Conservation (phyloP, 2,888 invertebrate species). For the Merodon equestris region DNA sequence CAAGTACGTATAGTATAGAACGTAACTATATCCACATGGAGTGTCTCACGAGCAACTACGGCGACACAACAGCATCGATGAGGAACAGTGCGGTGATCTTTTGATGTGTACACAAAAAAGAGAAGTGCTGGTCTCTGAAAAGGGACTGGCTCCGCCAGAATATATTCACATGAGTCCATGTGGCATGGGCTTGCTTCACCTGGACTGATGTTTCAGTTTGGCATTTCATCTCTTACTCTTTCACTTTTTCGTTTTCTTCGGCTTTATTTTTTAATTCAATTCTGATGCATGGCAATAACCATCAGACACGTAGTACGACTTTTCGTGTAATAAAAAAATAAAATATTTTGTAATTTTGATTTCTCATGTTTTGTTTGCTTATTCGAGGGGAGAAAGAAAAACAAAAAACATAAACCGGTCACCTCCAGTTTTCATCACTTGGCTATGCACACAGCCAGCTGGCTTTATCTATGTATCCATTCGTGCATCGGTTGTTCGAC, state of each 20-base stretch:
- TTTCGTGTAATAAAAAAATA: not conserved
- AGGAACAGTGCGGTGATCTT: slow-evolving; percentile 29
- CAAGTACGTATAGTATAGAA: no score
- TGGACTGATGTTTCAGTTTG: no score
- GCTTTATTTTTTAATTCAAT: no score
- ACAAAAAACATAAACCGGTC: slow-evolving; percentile 33
- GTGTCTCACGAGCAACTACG: not conserved
- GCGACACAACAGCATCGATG: no score
- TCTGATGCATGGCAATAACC: no score
- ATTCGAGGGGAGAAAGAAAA: slow-evolving; percentile 3
- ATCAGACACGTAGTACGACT: slow-evolving; percentile 38
- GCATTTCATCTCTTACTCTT: no score
- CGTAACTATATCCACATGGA: slow-evolving; percentile 2
- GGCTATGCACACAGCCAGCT: slow-evolving; percentile 27
- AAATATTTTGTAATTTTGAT: slow-evolving; percentile 39
- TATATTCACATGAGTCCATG: slow-evolving; percentile 14
- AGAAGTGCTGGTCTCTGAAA: slow-evolving; percentile 24
- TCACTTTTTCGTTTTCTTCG: no score
- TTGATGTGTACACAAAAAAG: slow-evolving; percentile 30
- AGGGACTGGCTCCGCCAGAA: slow-evolving; percentile 36
- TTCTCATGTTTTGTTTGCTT: slow-evolving; percentile 25
- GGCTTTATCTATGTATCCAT: slow-evolving; percentile 8
- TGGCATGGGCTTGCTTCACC: slow-evolving; percentile 5
- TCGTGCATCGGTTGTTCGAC: not conserved
- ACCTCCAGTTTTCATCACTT: slow-evolving; percentile 46